Percentiles rank a stretch among this genome's conserved stretches.
Conservation (phyloP, 2,797 vertebrate genomes). For the Tiaroga cobitis region DNA sequence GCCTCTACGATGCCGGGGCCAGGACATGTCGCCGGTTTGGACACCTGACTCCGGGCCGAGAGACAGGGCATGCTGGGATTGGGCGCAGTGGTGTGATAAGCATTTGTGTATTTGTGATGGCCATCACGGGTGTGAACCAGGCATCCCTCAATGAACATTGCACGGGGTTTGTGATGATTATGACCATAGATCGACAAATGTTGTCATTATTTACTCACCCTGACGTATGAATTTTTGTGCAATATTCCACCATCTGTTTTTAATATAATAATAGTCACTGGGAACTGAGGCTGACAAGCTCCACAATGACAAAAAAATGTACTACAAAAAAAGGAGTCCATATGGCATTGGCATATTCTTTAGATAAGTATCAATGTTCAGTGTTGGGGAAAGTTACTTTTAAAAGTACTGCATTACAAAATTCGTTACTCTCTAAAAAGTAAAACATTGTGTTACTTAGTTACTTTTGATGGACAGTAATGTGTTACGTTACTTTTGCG, state of each 20-base stretch:
- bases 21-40: slow-evolving; percentile 41
- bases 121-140: background rate
- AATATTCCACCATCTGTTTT: background rate
- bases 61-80: slow-evolving; percentile 41
- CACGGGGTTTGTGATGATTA: background rate
- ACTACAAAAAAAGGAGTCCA: background rate
- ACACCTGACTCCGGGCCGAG: slow-evolving; percentile 15
- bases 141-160: background rate
- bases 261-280: background rate
- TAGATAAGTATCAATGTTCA: background rate
- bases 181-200: background rate
- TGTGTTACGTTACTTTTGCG: background rate
- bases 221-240: background rate
- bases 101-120: slow-evolving; percentile 52
- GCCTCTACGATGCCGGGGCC: slow-evolving; percentile 35
- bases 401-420: background rate
- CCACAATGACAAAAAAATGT: background rate
- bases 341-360: background rate
- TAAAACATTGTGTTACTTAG: background rate
- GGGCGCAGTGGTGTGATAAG: slow-evolving; percentile 7
- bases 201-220: slow-evolving; percentile 1
- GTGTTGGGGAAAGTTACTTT: background rate
- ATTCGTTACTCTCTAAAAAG: background rate
- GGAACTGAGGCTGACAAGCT: background rate
- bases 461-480: background rate